Evolutionary conservation across 2,797 vertebrate genomes (phyloP), one percentile per base, ranked within the genome.

Genomic region (Sebastes hubbsi): DNA sequence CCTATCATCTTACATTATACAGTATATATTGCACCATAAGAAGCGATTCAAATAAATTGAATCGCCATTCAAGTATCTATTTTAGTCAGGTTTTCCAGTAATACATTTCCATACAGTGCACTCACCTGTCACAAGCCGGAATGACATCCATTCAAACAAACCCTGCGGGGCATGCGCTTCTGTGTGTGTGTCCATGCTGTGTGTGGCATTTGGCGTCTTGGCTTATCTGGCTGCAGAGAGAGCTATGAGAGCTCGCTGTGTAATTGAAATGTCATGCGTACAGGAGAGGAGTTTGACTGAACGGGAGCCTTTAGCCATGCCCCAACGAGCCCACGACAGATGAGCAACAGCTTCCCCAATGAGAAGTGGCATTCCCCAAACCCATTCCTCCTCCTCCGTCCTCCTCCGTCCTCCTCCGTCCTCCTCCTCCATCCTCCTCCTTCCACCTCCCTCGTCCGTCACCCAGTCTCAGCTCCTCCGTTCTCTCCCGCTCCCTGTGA

Each of bases 241-340:
- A 92, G 90, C 92, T 87, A 90, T 89, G 91, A 93, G 92, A 94
- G 90, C 88, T 86, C 27, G 74, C 88, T 91, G 90, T 93, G 88
- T 95, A 96, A 96, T 95, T 95, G 94, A 96, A 95, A 95, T 95
- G 94, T 95, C 95, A 96, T 92, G 90, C 90, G 88, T 95, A 91
- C 91, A 92, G 91, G 87, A 92, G 91, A 92, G 77, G 81, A 93
- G 94, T 92, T 92, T 93, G 94, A 95, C 93, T 91, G 92, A 93
- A 83, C 89, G 82, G 88, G 89, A 93, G 90, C 92, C 94, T 94
- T 95, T 93, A 95, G 93, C 91, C 92, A 95, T 93, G 94, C 92
- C 92, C 92, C 89, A 91, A 88, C 73, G 86, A 93, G 89, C 90
- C 71, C 46, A 67, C 89, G 92, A 95, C 94, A 94, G 92, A 93